phyloP scores from a whole-genome alignment of 1,140 invertebrate genomes.

The Bursaphelenchus mucronatus region DNA sequence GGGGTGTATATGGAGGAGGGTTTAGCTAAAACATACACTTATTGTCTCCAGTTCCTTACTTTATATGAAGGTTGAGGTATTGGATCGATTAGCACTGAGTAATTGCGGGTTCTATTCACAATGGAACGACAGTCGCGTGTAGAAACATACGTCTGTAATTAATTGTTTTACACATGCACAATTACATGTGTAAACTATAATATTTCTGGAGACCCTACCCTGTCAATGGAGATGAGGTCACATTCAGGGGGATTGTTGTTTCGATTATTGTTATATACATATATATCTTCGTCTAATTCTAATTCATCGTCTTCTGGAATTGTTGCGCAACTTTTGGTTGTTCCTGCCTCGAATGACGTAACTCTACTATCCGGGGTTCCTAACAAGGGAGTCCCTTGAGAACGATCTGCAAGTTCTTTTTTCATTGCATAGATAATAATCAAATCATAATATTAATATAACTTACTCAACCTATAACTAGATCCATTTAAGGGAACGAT shows the following conservation, averaged over 20 bases:
- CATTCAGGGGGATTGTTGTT: slow-evolving; percentile 19
- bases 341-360: slow-evolving; percentile 48
- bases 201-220: slow-evolving; percentile 17
- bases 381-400: slow-evolving; percentile 32
- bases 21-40: slow-evolving; percentile 28
- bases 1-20: slow-evolving; percentile 42
- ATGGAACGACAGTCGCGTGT: slow-evolving; percentile 23
- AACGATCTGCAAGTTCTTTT: slow-evolving; percentile 30
- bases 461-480: slow-evolving; percentile 19
- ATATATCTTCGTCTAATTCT: slow-evolving; percentile 24
- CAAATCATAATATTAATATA: slow-evolving; percentile 9
- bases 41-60: background rate
- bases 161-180: too few species aligned
- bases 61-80: slow-evolving; percentile 12
- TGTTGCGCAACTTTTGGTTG: slow-evolving; percentile 51
- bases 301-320: slow-evolving; percentile 47
- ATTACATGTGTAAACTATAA: background rate
- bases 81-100: slow-evolving; percentile 19
- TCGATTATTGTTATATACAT: slow-evolving; percentile 13
- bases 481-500: slow-evolving; percentile 39
- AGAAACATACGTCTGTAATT: slow-evolving; percentile 44
- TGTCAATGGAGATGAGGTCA: slow-evolving; percentile 46
- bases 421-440: background rate
- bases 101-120: slow-evolving; percentile 14
- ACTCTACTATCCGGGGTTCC: slow-evolving; percentile 42